Conservation (phyloP, 1,140 invertebrate species). For the Andrena cerasifolii region DNA sequence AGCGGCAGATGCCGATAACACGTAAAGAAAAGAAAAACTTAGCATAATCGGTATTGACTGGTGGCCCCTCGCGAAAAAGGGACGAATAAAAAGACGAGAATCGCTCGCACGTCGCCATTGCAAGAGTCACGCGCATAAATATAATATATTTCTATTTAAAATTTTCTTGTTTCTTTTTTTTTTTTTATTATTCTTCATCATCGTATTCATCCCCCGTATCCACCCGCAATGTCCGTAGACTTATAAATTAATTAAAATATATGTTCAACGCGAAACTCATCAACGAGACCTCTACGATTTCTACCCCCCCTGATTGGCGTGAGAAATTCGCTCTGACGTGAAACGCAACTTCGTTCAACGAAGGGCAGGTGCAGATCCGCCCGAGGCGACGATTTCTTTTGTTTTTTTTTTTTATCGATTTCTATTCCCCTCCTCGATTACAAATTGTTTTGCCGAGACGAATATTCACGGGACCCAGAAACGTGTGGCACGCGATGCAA, state of each 20-base stretch:
- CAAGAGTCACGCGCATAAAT: slow-evolving; percentile 74
- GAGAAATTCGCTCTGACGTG: slow-evolving; percentile 52
- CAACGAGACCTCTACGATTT: slow-evolving; percentile 56
- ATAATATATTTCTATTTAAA: slow-evolving; percentile 69
- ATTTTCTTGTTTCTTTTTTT: slow-evolving; percentile 55
- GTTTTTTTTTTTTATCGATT: not conserved
- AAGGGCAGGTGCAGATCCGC: slow-evolving; percentile 50
- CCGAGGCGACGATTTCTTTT: not conserved
- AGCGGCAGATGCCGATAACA: slow-evolving; percentile 62
- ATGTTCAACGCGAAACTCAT: slow-evolving; percentile 53
- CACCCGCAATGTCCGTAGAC: slow-evolving; percentile 42
- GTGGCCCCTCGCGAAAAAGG: slow-evolving; percentile 55
- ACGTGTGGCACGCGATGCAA: slow-evolving; percentile 16
- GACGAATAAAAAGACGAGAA: slow-evolving; percentile 56
- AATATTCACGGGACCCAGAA: slow-evolving; percentile 26
- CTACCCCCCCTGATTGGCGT: slow-evolving; percentile 61
- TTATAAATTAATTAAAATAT: slow-evolving; percentile 65
- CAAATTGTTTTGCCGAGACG: slow-evolving; percentile 17
- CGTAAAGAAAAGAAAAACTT: slow-evolving; percentile 66
- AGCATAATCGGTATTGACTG: slow-evolving; percentile 75
- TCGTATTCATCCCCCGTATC: slow-evolving; percentile 28
- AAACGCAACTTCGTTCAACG: slow-evolving; percentile 7
- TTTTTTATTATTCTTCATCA: no score
- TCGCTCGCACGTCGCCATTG: slow-evolving; percentile 69
- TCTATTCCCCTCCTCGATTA: not conserved